phyloP scores from a whole-genome alignment of 2,113 vertebrate genomes.

The Amphilophus citrinellus region DNA sequence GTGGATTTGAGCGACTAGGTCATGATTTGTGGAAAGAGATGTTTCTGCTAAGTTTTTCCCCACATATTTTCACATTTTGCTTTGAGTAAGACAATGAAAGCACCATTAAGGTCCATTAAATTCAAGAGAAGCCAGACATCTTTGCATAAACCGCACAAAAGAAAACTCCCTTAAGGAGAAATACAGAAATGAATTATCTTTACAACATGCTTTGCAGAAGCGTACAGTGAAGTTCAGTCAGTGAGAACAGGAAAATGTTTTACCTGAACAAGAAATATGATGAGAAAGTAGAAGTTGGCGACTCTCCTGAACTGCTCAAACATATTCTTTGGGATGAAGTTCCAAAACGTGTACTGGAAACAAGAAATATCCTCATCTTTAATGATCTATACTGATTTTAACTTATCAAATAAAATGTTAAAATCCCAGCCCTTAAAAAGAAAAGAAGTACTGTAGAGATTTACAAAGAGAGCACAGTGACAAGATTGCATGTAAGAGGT shows the following conservation, averaged over 20 bases:
- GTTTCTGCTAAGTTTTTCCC: neutral
- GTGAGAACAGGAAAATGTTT: slow-evolving; percentile 38
- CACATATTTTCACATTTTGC: neutral
- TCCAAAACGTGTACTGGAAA: slow-evolving; percentile 96
- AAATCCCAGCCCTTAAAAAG: neutral
- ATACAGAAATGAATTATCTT: neutral
- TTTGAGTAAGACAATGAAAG: no score
- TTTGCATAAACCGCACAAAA: neutral
- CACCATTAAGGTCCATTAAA: neutral
- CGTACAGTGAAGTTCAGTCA: neutral
- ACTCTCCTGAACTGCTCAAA: slow-evolving; percentile 99
- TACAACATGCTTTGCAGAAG: neutral
- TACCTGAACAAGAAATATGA: slow-evolving; percentile 99
- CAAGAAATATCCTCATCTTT: slow-evolving; percentile 20
- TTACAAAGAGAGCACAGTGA: no score
- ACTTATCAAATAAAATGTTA: neutral
- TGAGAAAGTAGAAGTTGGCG: slow-evolving; percentile 99
- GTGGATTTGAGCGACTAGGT: neutral
- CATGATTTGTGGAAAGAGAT: neutral
- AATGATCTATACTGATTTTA: neutral
- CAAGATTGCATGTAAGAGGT: no score
- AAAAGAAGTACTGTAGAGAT: no score
- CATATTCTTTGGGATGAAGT: slow-evolving; percentile 98
- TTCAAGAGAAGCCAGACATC: neutral
- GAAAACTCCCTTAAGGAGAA: neutral